Base-by-base conservation (phyloP, 2,888 invertebrate species). In the Helobdella robusta region DNA sequence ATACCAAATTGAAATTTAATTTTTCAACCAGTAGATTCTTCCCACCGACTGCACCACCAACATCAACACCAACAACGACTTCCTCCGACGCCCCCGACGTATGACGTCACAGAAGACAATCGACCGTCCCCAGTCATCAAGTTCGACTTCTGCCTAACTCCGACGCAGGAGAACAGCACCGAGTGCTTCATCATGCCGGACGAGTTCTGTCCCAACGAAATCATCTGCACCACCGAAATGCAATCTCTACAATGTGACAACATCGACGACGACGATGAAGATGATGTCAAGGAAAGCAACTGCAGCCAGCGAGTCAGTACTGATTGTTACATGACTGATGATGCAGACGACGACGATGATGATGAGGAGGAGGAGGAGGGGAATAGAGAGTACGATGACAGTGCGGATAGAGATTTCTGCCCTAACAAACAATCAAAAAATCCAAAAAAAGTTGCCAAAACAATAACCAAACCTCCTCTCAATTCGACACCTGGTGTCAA, bases 211-310 rank as follows among this genome's bases (percentile, higher is more conserved):
- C 34, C 62, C 3, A 32, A 50, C 35, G 62, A 62, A 50, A 28
- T 62, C n/a, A 50, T 50, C 34, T 62, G 46, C 62, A 62, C 62
- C 32, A 62, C 62, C 6, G 46, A 62, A 50, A 25, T n/a, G n/a
- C n/a, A n/a, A n/a, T n/a, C n/a, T n/a, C n/a, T n/a, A n/a, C n/a
- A n/a, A n/a, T n/a, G n/a, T n/a, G n/a, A n/a, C n/a, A n/a, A n/a
- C n/a, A n/a, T 25, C 25, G 56, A 30, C 5, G 56, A 56, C 25
- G 56, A 56, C 6, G 56, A 56, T 1, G 56, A 8, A 23, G 56
- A 56, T 1, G 56, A 28, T n/a, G n/a, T n/a, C n/a, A n/a, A n/a
- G n/a, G n/a, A n/a, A n/a, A n/a, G n/a, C n/a, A n/a, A n/a, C n/a
- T n/a, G n/a, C n/a, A n/a, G n/a, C n/a, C n/a, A n/a, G n/a, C n/a